A percentile compares a stretch with the other conserved stretches of the same genome.
These are phyloP conservation scores for Scrobipalpa atriplicella DNA, from an alignment of 2,888 invertebrate species.

Conservation along the genomic window DNA sequence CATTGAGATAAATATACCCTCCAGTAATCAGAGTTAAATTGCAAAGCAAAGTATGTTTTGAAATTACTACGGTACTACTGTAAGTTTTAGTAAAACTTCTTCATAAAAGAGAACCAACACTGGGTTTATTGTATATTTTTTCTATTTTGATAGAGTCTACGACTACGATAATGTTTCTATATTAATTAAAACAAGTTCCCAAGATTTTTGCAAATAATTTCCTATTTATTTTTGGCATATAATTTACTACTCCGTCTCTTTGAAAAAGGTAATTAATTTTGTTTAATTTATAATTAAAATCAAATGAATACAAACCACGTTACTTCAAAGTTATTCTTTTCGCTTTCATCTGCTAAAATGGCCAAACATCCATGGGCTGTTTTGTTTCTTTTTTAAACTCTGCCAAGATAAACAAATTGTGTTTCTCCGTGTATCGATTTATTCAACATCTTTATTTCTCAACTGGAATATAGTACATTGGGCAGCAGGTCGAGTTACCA, in stretches of 20 bases:
- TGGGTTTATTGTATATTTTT: too few species aligned
- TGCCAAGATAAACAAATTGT: not conserved
- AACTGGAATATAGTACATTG: not conserved
- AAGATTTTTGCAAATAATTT: too few species aligned
- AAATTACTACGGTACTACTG: not conserved
- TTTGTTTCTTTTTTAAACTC: not conserved
- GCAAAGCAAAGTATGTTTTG: not conserved
- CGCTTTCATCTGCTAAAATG: conserved; percentile 2
- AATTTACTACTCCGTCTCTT: not conserved
- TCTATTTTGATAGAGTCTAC: too few species aligned
- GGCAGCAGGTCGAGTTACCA: too few species aligned
- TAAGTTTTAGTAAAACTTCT: too few species aligned
- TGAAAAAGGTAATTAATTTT: not conserved
- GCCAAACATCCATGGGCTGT: not conserved
- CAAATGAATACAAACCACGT: not conserved
- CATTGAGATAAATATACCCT: conserved; percentile 1
- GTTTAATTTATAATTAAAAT: not conserved
- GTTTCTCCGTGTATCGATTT: not conserved
- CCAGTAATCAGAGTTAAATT: too few species aligned
- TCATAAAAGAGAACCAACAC: too few species aligned
- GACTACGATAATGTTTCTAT: too few species aligned
- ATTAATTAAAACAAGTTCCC: too few species aligned
- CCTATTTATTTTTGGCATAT: too few species aligned
- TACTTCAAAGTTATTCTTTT: not conserved
- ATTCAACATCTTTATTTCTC: not conserved